These are phyloP conservation scores for Ochotona princeps DNA, from an alignment of 2,113 vertebrate genomes.

Conservation along the genomic window DNA sequence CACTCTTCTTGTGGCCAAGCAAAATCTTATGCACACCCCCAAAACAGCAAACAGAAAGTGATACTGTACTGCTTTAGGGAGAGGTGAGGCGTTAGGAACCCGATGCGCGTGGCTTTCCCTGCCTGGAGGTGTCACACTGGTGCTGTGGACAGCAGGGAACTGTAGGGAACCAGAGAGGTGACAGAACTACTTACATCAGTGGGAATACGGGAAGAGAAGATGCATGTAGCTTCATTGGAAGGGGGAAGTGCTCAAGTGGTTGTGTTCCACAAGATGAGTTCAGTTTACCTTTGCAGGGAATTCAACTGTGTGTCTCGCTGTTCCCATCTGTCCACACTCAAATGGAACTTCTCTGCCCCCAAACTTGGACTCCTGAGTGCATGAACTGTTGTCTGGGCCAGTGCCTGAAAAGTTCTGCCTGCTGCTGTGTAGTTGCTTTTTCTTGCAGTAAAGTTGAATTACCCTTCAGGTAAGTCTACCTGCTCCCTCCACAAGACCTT, in stretches of 20 bases:
- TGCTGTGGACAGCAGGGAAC: neutral
- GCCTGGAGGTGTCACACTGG: neutral
- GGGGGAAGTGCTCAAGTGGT: neutral
- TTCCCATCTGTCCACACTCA: neutral
- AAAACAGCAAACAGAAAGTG: neutral
- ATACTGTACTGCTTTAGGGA: neutral
- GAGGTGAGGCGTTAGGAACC: neutral
- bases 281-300: neutral
- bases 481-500: neutral
- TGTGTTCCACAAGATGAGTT: neutral
- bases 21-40: neutral
- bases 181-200: neutral
- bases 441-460: slow-evolving; percentile 19
- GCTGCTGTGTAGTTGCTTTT: neutral
- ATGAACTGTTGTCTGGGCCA: neutral
- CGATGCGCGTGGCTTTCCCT: neutral
- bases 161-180: neutral
- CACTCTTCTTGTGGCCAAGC: neutral
- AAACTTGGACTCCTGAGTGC: neutral
- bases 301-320: neutral
- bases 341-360: neutral
- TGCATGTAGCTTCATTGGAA: neutral
- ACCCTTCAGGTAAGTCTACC: neutral
- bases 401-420: neutral
- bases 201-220: neutral